Conservation (phyloP, 2,888 invertebrate species). For the Leucophora obtusa region DNA sequence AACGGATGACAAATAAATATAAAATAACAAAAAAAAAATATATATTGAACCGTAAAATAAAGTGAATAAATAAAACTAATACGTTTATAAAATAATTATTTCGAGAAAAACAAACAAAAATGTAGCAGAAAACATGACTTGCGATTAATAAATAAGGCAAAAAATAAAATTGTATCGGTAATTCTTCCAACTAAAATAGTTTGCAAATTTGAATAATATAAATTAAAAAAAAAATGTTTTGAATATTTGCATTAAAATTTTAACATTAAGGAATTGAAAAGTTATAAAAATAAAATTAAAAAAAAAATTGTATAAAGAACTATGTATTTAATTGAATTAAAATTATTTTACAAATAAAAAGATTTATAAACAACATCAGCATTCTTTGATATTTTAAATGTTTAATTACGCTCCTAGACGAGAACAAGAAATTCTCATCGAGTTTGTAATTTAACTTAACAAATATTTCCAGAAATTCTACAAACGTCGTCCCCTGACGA, state of each 20-base stretch:
- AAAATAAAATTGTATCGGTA: background rate
- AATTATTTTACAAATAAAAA: too few relatives aligned
- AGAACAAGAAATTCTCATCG: too few relatives aligned
- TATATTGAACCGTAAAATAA: background rate
- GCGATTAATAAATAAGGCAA: background rate
- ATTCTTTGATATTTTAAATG: too few relatives aligned
- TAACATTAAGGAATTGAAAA: background rate
- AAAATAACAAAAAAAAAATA: background rate
- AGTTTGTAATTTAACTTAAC: too few relatives aligned
- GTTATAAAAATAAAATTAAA: background rate
- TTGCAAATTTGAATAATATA: background rate
- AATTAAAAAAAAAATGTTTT: too few relatives aligned
- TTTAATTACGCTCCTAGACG: too few relatives aligned
- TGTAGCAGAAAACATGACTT: background rate
- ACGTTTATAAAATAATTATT: constrained; percentile 5
- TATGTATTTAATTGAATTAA: too few relatives aligned
- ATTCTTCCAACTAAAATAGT: background rate
- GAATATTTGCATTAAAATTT: too few relatives aligned
- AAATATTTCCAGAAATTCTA: too few relatives aligned
- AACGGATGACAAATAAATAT: constrained; percentile 23
- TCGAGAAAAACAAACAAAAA: background rate
- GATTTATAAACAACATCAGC: too few relatives aligned
- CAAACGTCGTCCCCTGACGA: too few relatives aligned
- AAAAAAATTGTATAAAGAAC: too few relatives aligned
- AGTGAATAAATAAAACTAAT: background rate